These are phyloP conservation scores for Parthenolecanium corni DNA, from an alignment of 2,888 invertebrate genomes.

Conservation along the genomic window DNA sequence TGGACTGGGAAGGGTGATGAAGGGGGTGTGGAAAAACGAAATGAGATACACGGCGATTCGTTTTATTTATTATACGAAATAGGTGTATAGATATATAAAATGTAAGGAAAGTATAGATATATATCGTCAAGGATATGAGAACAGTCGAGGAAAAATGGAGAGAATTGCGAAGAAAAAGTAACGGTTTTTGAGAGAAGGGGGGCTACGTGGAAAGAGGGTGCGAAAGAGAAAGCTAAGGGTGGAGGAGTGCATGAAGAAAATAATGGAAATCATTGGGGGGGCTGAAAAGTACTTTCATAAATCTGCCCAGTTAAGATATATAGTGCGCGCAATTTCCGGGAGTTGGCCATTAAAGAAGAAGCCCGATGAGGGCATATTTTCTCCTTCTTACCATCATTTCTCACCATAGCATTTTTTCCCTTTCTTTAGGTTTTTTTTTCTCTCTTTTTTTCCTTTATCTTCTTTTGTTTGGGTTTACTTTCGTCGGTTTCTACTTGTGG, in stretches of 20 bases:
- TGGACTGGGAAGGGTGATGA: background rate
- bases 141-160: slow-evolving; percentile 15
- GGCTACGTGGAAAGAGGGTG: background rate
- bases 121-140: slow-evolving; percentile 8
- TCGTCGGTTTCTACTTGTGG: no score
- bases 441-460: no score
- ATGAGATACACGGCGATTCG: slow-evolving; percentile 13
- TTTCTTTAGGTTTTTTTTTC: no score
- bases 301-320: slow-evolving; percentile 68
- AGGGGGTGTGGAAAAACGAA: background rate
- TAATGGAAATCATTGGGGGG: slow-evolving; percentile 36
- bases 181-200: slow-evolving; percentile 3
- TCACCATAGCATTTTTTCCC: slow-evolving; percentile 3
- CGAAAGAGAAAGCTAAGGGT: slow-evolving; percentile 18
- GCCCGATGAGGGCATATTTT: slow-evolving; percentile 27
- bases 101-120: slow-evolving; percentile 11
- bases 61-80: slow-evolving; percentile 14
- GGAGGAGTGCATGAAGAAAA: slow-evolving; percentile 19
- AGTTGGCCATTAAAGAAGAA: slow-evolving; percentile 62
- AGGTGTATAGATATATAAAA: slow-evolving; percentile 13
- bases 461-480: no score
- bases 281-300: slow-evolving; percentile 71
- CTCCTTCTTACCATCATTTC: slow-evolving; percentile 21
- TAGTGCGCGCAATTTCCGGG: slow-evolving; percentile 80
- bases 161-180: slow-evolving; percentile 10